phyloP scores from a whole-genome alignment of 1,140 invertebrate genomes.

The Psix sp. region DNA sequence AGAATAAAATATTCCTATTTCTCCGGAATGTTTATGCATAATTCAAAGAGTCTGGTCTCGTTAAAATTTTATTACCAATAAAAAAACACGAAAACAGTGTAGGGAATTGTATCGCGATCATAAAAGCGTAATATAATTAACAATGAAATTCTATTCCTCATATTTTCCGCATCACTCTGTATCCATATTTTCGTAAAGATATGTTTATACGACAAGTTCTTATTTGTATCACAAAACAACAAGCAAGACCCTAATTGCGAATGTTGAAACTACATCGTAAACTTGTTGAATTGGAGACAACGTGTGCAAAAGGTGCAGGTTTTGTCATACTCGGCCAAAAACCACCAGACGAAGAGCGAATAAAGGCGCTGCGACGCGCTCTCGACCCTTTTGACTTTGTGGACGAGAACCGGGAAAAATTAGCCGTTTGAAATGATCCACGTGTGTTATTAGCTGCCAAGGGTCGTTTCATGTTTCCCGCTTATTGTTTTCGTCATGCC shows the following conservation, averaged over 20 bases:
- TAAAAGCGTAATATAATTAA: constrained; percentile 56
- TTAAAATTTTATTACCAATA: constrained; percentile 51
- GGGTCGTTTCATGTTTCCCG: constrained; percentile 76
- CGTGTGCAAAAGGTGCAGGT: constrained; percentile 37
- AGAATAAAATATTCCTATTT: constrained; percentile 14
- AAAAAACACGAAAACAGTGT: constrained; percentile 33
- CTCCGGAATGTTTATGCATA: constrained; percentile 29
- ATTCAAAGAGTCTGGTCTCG: constrained; percentile 41
- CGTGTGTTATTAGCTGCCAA: constrained; percentile 76
- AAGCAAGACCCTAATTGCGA: constrained; percentile 48
- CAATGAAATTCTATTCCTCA: constrained; percentile 38
- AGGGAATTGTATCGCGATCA: constrained; percentile 37
- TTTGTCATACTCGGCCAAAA: constrained; percentile 52
- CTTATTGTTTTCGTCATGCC: constrained; percentile 73
- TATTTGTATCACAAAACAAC: constrained; percentile 39
- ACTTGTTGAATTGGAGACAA: constrained; percentile 42
- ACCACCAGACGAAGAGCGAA: constrained; percentile 56
- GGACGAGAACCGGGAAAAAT: constrained; percentile 69
- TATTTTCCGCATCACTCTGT: constrained; percentile 22
- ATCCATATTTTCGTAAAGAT: constrained; percentile 40
- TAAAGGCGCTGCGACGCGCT: constrained; percentile 57
- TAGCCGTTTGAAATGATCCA: constrained; percentile 76
- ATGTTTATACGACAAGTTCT: constrained; percentile 12
- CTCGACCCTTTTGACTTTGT: constrained; percentile 73
- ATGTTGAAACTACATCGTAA: constrained; percentile 54